A percentile compares a stretch with the other conserved stretches of the same genome.
phyloP scores from a whole-genome alignment of 2,888 invertebrate species.

The Aromia moschata region DNA sequence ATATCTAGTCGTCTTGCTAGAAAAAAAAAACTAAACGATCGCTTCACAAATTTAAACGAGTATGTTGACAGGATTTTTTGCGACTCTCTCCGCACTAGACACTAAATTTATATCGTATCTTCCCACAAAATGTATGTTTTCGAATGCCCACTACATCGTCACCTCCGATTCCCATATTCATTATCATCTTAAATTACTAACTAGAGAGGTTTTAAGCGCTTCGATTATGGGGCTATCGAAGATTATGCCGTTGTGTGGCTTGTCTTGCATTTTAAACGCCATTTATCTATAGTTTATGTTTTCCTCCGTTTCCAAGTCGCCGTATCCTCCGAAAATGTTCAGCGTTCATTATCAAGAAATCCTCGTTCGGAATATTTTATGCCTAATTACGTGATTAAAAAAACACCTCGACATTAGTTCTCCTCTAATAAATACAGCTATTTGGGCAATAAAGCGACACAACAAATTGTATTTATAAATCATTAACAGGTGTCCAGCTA shows the following conservation, averaged over 20 bases:
- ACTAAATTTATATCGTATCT: too few species aligned
- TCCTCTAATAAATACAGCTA: neutral
- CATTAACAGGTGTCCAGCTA: conserved; percentile 21
- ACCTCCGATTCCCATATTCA: neutral
- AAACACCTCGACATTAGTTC: conserved; percentile 3
- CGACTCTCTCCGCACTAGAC: too few species aligned
- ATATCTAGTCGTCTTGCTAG: too few species aligned
- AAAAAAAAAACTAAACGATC: too few species aligned
- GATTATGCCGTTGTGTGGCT: neutral
- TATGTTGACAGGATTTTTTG: too few species aligned
- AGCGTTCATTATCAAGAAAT: neutral
- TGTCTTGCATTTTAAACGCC: conserved; percentile 1
- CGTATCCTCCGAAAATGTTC: neutral
- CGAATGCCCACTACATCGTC: too few species aligned
- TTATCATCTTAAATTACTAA: neutral
- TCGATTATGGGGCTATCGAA: neutral
- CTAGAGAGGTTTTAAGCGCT: neutral
- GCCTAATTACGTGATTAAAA: conserved; percentile 8
- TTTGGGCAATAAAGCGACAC: conserved; percentile 6
- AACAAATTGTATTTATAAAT: conserved; percentile 21
- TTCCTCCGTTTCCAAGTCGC: neutral
- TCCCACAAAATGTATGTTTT: too few species aligned
- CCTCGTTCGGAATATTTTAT: conserved; percentile 1
- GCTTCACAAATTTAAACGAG: too few species aligned
- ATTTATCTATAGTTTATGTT: conserved; percentile 6